Conservation (phyloP, 2,888 invertebrate genomes). For the Limnephilus auricula region DNA sequence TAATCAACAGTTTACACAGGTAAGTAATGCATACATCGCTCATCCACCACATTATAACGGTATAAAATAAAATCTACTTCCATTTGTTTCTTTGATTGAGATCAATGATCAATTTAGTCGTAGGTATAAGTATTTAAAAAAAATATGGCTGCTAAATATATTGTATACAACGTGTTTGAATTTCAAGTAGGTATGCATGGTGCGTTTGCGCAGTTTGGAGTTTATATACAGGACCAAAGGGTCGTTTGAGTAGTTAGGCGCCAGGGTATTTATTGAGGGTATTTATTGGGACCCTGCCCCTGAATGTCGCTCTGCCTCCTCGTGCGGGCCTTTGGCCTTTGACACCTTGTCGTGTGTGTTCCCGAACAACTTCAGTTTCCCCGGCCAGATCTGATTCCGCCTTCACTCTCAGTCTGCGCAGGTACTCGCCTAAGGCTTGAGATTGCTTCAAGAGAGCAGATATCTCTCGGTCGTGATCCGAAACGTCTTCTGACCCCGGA, state of each 20-base stretch:
- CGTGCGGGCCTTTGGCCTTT: not conserved
- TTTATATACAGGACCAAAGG: not conserved
- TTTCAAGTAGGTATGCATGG: not conserved
- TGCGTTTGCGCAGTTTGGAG: not conserved
- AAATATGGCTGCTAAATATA: not conserved
- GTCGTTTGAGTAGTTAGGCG: not conserved
- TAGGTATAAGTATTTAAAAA: not conserved
- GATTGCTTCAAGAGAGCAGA: slow-evolving; percentile 30
- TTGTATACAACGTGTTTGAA: not conserved
- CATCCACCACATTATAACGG: not conserved
- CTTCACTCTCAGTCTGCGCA: slow-evolving; percentile 19
- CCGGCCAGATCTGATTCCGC: slow-evolving; percentile 20
- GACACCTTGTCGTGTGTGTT: not conserved
- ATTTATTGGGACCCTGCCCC: not conserved
- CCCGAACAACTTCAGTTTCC: not conserved
- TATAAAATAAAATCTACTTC: not conserved
- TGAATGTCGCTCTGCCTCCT: not conserved
- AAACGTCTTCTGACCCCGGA: not conserved
- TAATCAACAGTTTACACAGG: not conserved
- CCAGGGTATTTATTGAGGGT: not conserved
- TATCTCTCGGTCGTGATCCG: not conserved
- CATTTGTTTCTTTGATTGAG: not conserved
- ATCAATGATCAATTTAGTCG: not conserved
- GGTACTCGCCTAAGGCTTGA: slow-evolving; percentile 4
- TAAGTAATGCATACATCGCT: not conserved